phyloP scores from a whole-genome alignment of 2,797 vertebrate genomes.

The Micrastur ruficollis region DNA sequence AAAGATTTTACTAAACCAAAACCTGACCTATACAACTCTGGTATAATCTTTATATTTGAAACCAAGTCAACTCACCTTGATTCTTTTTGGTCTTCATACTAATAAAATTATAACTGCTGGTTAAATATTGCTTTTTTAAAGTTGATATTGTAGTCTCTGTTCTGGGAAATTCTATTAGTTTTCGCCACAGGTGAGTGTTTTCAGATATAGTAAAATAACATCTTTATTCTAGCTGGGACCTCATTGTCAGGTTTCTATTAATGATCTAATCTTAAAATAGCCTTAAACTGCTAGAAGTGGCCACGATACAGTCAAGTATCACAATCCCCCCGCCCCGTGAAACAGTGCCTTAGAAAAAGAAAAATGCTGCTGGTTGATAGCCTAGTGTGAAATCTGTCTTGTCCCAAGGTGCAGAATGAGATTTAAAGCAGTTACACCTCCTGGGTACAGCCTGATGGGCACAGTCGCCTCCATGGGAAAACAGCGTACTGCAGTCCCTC shows the following conservation, averaged over 20 bases:
- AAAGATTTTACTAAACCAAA: not conserved
- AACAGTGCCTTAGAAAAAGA: not conserved
- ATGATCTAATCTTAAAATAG: conserved; percentile 45
- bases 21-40: not conserved
- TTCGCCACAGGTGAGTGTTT: not conserved
- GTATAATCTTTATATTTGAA: not conserved
- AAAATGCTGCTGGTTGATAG: not conserved
- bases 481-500: not conserved
- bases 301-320: not conserved
- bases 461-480: not conserved
- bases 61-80: not conserved
- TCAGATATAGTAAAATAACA: conserved; percentile 19
- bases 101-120: not conserved
- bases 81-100: not conserved
- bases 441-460: not conserved
- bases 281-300: not conserved
- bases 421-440: not conserved
- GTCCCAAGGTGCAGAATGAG: not conserved
- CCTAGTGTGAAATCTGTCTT: not conserved
- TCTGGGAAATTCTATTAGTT: conserved; percentile 21
- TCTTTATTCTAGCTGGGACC: conserved; percentile 18
- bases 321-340: not conserved
- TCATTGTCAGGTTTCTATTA: not conserved
- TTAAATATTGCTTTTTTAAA: not conserved
- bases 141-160: not conserved